Conservation (phyloP, 2,888 invertebrate genomes). For the Nebria salina region DNA sequence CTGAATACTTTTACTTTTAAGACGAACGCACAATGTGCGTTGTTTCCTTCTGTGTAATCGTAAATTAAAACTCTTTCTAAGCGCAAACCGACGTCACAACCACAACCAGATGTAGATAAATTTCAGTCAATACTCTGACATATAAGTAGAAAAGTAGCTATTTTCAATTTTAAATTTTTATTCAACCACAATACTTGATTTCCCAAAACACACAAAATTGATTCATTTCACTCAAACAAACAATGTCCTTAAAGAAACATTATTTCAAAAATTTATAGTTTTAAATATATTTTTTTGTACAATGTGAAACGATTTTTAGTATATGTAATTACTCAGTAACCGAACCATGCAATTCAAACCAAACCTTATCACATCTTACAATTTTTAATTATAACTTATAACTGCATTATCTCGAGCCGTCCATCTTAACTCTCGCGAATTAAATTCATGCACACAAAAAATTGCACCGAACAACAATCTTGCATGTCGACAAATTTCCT, state of each 20-base stretch:
- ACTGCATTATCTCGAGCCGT: slow-evolving; percentile 36
- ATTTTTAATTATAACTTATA: slow-evolving; percentile 37
- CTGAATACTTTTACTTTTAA: slow-evolving; percentile 35
- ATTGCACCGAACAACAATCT: slow-evolving; percentile 32
- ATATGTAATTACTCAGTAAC: slow-evolving; percentile 17
- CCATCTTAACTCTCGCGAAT: slow-evolving; percentile 37
- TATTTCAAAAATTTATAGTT: too few species aligned
- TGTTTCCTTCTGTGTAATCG: slow-evolving; percentile 14
- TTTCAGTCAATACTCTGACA: neutral
- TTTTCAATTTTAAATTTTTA: neutral
- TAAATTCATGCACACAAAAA: slow-evolving; percentile 29
- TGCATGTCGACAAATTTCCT: slow-evolving; percentile 43
- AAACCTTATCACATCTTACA: slow-evolving; percentile 24
- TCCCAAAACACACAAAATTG: too few species aligned
- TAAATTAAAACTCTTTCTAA: slow-evolving; percentile 1
- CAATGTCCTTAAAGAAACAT: too few species aligned
- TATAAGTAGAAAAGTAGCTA: neutral
- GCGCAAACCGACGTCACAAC: slow-evolving; percentile 7
- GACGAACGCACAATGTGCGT: slow-evolving; percentile 33
- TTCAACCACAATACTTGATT: neutral
- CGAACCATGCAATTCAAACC: slow-evolving; percentile 25
- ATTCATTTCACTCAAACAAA: too few species aligned
- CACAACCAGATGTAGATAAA: neutral
- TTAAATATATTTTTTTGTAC: too few species aligned
- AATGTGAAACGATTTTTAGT: neutral